Percentiles rank a stretch among this genome's conserved stretches.
phyloP scores from a whole-genome alignment of 2,888 invertebrate species.

The Amiota mariae region DNA sequence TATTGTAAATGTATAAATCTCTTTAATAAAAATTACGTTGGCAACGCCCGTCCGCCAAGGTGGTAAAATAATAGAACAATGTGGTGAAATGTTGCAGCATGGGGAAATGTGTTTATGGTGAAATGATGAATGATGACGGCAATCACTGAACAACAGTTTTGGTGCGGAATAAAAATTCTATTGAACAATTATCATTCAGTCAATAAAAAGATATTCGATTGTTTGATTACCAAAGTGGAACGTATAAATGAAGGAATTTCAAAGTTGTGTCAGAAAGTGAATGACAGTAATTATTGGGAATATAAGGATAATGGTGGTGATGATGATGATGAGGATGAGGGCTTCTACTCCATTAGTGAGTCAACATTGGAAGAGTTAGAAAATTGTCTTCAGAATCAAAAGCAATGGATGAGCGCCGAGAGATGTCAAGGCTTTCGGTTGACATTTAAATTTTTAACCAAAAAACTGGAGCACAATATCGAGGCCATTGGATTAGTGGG shows the following conservation, averaged over 20 bases:
- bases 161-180: slow-evolving; percentile 79
- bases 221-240: slow-evolving; percentile 51
- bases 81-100: too few species aligned
- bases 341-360: background rate
- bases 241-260: slow-evolving; percentile 48
- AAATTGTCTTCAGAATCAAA: slow-evolving; percentile 26
- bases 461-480: slow-evolving; percentile 48
- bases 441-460: slow-evolving; percentile 59
- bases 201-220: slow-evolving; percentile 81
- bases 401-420: background rate
- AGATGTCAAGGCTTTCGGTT: slow-evolving; percentile 56
- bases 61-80: too few species aligned
- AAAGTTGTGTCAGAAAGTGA: background rate
- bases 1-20: too few species aligned
- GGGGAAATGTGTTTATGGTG: background rate
- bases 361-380: slow-evolving; percentile 44
- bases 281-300: background rate
- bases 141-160: slow-evolving; percentile 75
- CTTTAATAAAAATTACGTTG: too few species aligned
- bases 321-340: background rate
- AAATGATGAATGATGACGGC: slow-evolving; percentile 45
- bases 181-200: slow-evolving; percentile 81
- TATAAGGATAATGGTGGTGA: background rate
- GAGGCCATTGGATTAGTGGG: slow-evolving; percentile 59
- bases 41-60: too few species aligned